Evolutionary conservation across 2,797 vertebrate genomes (phyloP).

Genomic region (Clamator glandarius): DNA sequence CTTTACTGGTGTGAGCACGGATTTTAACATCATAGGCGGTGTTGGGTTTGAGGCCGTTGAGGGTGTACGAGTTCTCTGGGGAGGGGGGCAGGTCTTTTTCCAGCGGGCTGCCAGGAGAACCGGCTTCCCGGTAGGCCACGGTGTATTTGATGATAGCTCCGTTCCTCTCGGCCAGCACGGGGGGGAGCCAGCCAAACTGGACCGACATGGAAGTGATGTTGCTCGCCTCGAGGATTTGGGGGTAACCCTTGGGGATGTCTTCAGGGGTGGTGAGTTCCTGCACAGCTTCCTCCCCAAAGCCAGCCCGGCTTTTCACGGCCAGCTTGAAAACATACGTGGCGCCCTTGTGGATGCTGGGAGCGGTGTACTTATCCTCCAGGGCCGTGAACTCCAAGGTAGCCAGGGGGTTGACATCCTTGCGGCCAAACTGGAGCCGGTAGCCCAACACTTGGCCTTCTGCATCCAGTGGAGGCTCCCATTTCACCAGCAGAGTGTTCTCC

Average conservation of each 20-base stretch:
- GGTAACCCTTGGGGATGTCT: conserved; percentile 90
- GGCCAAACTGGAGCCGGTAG: conserved; percentile 94
- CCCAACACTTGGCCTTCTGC: conserved; percentile 88
- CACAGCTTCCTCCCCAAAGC: conserved; percentile 90
- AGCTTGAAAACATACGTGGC: conserved; percentile 93
- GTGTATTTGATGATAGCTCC: conserved; percentile 94
- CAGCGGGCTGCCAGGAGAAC: conserved; percentile 75
- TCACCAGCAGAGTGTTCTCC: conserved; percentile 86
- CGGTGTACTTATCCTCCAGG: conserved; percentile 84
- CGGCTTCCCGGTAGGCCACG: conserved; percentile 90
- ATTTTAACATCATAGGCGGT: conserved; percentile 96
- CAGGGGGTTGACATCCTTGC: conserved; percentile 85
- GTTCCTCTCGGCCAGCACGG: conserved; percentile 92
- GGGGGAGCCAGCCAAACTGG: conserved; percentile 94
- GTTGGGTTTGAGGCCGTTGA: conserved; percentile 94
- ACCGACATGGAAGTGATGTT: conserved; percentile 90
- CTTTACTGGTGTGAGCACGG: conserved; percentile 97
- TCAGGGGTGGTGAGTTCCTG: conserved; percentile 88
- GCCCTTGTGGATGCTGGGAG: conserved; percentile 88
- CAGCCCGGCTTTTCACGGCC: conserved; percentile 90
- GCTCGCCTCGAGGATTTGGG: conserved; percentile 87
- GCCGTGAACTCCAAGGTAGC: conserved; percentile 90
- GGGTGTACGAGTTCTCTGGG: conserved; percentile 85
- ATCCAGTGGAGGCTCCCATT: conserved; percentile 85
- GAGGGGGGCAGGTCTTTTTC: conserved; percentile 89